Conservation (phyloP, 2,888 invertebrate species). For the Hirtodrosophila confusa region DNA sequence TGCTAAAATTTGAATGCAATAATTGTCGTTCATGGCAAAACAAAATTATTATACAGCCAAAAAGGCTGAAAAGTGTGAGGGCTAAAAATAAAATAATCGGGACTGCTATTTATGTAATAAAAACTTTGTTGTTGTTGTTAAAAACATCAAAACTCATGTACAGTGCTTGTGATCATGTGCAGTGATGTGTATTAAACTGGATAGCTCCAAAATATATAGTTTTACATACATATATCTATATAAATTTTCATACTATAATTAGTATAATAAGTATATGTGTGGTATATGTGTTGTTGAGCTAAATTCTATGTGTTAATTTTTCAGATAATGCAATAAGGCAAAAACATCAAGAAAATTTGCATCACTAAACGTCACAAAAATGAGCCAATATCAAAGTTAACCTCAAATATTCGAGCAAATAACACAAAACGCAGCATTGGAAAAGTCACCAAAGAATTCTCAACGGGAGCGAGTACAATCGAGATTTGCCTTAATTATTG, state of each 20-base stretch:
- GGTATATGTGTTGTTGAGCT: too few relatives aligned
- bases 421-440: conserved; percentile 32
- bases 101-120: conserved; percentile 82
- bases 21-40: conserved; percentile 45
- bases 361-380: conserved; percentile 53
- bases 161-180: conserved; percentile 18
- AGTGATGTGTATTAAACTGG: conserved; percentile 43
- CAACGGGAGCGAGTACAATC: conserved; percentile 36
- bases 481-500: conserved; percentile 51
- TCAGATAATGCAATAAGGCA: conserved; percentile 73
- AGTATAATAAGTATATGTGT: background rate
- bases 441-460: conserved; percentile 40
- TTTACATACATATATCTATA: conserved; percentile 20
- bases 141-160: conserved; percentile 22
- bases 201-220: conserved; percentile 7
- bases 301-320: conserved; percentile 39
- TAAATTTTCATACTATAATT: background rate
- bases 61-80: conserved; percentile 68
- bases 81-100: conserved; percentile 83
- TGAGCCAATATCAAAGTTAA: conserved; percentile 72
- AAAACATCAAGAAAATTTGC: conserved; percentile 26
- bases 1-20: conserved; percentile 32
- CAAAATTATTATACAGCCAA: conserved; percentile 63
- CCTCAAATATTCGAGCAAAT: conserved; percentile 44
- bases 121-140: conserved; percentile 43